Conservation (phyloP, 2,113 vertebrate species). For the Ceyx cyanopectus region DNA sequence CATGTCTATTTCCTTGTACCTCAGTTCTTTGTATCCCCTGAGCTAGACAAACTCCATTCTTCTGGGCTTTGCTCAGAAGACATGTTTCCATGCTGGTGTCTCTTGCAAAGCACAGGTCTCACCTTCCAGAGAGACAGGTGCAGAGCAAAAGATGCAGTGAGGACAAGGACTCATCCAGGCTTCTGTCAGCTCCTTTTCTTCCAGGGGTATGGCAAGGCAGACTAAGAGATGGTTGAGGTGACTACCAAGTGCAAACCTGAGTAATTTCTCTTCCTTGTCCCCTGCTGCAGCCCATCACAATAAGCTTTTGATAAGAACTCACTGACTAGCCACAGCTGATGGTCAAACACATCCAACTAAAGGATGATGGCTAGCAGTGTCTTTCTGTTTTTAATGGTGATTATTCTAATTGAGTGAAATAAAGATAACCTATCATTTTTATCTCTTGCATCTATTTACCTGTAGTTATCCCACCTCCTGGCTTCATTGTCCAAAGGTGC, state of each 20-base stretch:
- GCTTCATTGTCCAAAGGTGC: neutral
- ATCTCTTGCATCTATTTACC: neutral
- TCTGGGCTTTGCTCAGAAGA: neutral
- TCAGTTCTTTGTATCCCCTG: neutral
- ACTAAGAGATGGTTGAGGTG: neutral
- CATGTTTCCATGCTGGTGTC: neutral
- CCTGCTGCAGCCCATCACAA: neutral
- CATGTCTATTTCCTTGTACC: neutral
- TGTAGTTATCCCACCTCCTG: neutral
- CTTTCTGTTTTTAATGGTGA: neutral
- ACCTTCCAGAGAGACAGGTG: neutral
- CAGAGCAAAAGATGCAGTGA: neutral
- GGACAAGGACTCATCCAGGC: neutral
- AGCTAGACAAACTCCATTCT: neutral
- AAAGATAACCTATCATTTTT: neutral
- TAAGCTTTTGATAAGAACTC: neutral
- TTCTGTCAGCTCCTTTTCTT: neutral
- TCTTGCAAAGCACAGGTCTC: neutral
- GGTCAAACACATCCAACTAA: neutral
- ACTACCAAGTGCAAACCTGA: neutral
- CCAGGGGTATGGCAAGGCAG: neutral
- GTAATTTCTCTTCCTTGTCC: neutral
- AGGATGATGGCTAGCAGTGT: neutral
- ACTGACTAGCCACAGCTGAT: neutral
- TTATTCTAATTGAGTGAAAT: neutral